A percentile compares a stretch with the other conserved stretches of the same genome.
Conservation (phyloP, 2,888 invertebrate species). For the Eupeodes latifasciatus region DNA sequence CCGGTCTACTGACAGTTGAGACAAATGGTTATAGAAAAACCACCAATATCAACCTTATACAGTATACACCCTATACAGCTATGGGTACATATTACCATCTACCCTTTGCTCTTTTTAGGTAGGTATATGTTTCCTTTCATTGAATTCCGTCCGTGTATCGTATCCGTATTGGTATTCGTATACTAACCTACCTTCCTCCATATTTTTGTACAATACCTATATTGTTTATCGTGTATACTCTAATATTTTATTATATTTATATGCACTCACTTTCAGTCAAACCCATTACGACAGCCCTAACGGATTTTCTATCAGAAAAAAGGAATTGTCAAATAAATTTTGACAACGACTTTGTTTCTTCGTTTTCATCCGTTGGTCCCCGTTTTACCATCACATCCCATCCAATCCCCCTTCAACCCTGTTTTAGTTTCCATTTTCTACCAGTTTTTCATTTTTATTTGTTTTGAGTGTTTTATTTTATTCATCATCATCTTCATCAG, state of each 20-base stretch:
- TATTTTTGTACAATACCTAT: no score
- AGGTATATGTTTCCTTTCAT: neutral
- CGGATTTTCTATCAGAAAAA: slow-evolving; percentile 30
- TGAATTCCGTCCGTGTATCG: neutral
- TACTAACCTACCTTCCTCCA: no score
- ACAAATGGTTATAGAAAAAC: slow-evolving; percentile 23
- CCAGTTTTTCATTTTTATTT: neutral
- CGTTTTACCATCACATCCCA: neutral
- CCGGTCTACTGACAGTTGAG: slow-evolving; percentile 26
- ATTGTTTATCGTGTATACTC: neutral
- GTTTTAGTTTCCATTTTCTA: neutral
- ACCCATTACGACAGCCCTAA: slow-evolving; percentile 10
- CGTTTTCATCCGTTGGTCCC: neutral
- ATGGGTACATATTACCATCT: neutral
- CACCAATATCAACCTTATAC: neutral
- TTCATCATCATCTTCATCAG: neutral
- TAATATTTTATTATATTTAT: slow-evolving; percentile 4
- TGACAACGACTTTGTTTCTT: slow-evolving; percentile 1
- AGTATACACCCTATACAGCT: neutral
- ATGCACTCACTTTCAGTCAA: neutral
- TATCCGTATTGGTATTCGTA: neutral
- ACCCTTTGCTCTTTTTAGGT: slow-evolving; percentile 32
- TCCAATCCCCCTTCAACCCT: neutral
- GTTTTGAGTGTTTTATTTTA: neutral
- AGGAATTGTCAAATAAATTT: slow-evolving; percentile 24